phyloP scores from a whole-genome alignment of 64 coral and sea anemone species.

The Porites lutea region DNA sequence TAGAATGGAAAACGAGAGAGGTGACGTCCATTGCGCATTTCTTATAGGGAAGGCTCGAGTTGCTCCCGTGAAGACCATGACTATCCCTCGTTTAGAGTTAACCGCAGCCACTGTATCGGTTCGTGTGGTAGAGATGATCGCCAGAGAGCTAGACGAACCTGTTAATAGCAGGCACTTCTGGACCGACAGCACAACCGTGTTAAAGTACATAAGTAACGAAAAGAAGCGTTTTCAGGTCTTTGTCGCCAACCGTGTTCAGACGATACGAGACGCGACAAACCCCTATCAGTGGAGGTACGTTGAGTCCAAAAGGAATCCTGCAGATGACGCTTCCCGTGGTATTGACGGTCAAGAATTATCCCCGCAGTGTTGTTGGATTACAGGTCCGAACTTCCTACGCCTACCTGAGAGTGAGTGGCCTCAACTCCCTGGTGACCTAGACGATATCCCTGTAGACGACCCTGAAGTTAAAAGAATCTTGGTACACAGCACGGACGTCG shows the following conservation, averaged over 20 bases:
- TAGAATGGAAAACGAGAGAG: not conserved
- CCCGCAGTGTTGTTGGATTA: no score
- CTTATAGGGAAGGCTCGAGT: conserved; percentile 39
- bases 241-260: not conserved
- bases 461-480: no score
- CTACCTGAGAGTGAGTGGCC: no score
- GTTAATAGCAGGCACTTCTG: conserved; percentile 2
- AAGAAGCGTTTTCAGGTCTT: no score
- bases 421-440: no score
- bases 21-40: conserved; percentile 16
- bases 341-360: no score
- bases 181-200: not conserved
- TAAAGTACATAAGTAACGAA: not conserved
- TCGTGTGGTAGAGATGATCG: not conserved
- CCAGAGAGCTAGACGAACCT: conserved; percentile 5
- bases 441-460: no score
- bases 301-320: no score
- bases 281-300: no score
- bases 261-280: not conserved
- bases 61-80: conserved; percentile 15
- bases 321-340: no score
- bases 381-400: no score
- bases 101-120: not conserved
- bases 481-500: no score
- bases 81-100: conserved; percentile 39